Base-by-base conservation (phyloP, 2,888 invertebrate genomes). In the Cybosia mesomella region DNA sequence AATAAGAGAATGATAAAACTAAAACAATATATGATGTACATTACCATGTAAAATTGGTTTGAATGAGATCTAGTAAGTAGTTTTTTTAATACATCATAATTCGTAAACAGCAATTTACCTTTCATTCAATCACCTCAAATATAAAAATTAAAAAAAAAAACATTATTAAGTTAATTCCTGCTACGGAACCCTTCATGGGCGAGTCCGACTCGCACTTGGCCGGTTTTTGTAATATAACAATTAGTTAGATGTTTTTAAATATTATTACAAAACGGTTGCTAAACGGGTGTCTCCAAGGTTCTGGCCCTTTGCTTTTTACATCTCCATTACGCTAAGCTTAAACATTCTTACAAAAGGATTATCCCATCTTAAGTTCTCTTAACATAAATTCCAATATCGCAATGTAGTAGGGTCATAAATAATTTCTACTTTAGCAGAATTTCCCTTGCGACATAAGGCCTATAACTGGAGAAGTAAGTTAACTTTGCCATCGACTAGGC, bases 321-420 rank as follows among this genome's bases (percentile, higher is more conserved):
- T 58, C 32, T 34, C 28, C 10, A 58, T 58, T 13, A 11, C 7
- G 32, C 32, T 9, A 9, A 2, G 39, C 39, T 64, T 43, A 49
- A 43, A 68, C 21, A 64, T 54, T 39, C 32, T 68, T 68, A 55
- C 22, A 34, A 18, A 0, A 21, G n/a, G 64, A 64, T 64, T 64
- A 68, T 55, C 55, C 59, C 53, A 55, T 11, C 21, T 21, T 64
- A 62, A 67, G 65, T 69, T 70, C 49, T 39, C 22, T 39, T 54
- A 32, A 67, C n/a, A 66, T 61, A 68, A 62, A 70, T 58, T 58
- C 24, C 59, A 64, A 64, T 49, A 49, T 49, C 49, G 49, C n/a
- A 9, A 28, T 49, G 49, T 49, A 49, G 49, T 18, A n/a, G 32
- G 13, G 43, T 22, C 36, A 13, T 54, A 60, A 59, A 36, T 65